A percentile compares a stretch with the other conserved stretches of the same genome.
Conservation (phyloP, 2,888 invertebrate species). For the Acrobasis suavella region DNA sequence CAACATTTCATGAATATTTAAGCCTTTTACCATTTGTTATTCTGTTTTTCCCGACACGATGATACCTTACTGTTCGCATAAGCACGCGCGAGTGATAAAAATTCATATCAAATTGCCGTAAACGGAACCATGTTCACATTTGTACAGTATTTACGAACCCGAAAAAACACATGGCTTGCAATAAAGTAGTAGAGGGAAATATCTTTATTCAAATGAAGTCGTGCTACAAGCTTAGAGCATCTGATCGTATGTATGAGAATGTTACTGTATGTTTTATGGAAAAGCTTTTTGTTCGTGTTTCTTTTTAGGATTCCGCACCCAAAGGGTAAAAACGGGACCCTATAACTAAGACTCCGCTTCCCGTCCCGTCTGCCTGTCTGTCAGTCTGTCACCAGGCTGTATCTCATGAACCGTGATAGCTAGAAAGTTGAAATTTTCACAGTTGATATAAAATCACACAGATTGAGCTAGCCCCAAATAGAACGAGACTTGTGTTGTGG, state of each 20-base stretch:
- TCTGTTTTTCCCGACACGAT: slow-evolving; percentile 1
- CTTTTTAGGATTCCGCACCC: too few relatives aligned
- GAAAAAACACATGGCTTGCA: slow-evolving; percentile 11
- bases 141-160: slow-evolving; percentile 10
- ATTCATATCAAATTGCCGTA: slow-evolving; percentile 22
- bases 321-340: too few relatives aligned
- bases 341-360: too few relatives aligned
- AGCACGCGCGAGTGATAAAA: slow-evolving; percentile 21
- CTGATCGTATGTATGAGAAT: neutral
- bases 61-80: slow-evolving; percentile 19
- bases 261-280: neutral
- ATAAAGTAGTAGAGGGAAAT: slow-evolving; percentile 16
- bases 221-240: neutral
- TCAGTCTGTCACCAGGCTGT: too few relatives aligned
- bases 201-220: slow-evolving; percentile 11
- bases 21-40: neutral
- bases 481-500: too few relatives aligned
- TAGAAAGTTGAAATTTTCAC: too few relatives aligned
- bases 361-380: too few relatives aligned
- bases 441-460: too few relatives aligned
- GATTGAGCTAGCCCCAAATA: too few relatives aligned
- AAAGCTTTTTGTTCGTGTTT: neutral
- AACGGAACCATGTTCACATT: slow-evolving; percentile 15
- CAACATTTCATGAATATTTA: neutral
- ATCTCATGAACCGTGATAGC: too few relatives aligned